phyloP scores from a whole-genome alignment of 2,797 vertebrate genomes.

The Todus mexicanus region DNA sequence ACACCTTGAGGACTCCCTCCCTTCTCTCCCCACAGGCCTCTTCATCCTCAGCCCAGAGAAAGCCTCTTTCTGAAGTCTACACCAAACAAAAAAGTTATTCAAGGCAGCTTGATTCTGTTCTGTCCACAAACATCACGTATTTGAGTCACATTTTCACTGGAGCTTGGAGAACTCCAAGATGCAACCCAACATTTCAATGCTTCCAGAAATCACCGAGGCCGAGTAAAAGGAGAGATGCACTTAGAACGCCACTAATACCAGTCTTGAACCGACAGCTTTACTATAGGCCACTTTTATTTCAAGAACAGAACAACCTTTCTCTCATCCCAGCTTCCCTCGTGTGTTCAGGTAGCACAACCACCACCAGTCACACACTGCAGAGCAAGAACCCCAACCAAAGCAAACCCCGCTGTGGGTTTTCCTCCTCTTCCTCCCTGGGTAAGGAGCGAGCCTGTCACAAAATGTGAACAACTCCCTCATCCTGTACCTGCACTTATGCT shows the following conservation, averaged over 20 bases:
- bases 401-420: background rate
- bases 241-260: background rate
- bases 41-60: too few relatives aligned
- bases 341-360: background rate
- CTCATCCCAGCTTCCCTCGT: background rate
- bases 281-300: slow-evolving; percentile 33
- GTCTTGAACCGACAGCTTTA: background rate
- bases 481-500: background rate
- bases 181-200: background rate
- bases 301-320: background rate
- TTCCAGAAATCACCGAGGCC: background rate
- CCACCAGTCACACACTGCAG: background rate
- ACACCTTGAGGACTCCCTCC: too few relatives aligned
- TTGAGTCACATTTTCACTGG: background rate
- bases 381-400: background rate
- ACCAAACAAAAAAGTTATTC: background rate
- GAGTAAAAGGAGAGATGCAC: background rate
- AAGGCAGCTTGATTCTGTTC: background rate
- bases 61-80: background rate
- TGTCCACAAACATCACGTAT: background rate
- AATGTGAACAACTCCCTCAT: background rate
- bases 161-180: background rate
- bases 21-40: too few relatives aligned
- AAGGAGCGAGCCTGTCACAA: background rate
- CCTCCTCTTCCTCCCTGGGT: background rate